These are phyloP conservation scores for Hippocampus comes DNA, from an alignment of 2,113 vertebrate genomes.

Conservation along the genomic window DNA sequence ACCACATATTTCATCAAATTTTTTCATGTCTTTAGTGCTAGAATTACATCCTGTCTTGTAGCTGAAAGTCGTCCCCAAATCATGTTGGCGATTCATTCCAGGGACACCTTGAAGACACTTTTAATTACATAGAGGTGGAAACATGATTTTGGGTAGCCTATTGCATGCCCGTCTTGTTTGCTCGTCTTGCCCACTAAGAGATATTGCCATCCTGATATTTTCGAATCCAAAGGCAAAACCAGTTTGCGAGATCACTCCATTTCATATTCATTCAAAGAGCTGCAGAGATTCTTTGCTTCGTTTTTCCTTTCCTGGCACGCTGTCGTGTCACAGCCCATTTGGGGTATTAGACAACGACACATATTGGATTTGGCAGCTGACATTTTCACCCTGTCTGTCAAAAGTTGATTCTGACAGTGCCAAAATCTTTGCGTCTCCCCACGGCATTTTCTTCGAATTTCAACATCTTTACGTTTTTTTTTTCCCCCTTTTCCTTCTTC, in stretches of 20 bases:
- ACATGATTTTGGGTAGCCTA: too few relatives aligned
- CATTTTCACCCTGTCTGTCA: constrained; percentile 9
- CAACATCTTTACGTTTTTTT: background rate
- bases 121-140: too few relatives aligned
- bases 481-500: background rate
- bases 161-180: background rate
- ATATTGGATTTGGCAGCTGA: constrained; percentile 15
- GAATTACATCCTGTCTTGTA: too few relatives aligned
- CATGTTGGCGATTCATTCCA: too few relatives aligned
- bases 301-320: background rate
- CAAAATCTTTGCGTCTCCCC: background rate
- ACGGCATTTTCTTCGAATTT: background rate
- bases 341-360: constrained; percentile 15
- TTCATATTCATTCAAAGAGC: constrained; percentile 15
- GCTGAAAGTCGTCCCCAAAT: too few relatives aligned
- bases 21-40: too few relatives aligned
- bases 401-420: background rate
- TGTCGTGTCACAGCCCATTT: background rate
- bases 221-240: background rate
- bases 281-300: background rate
- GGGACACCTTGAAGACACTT: too few relatives aligned
- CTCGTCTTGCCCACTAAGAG: background rate
- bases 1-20: background rate
- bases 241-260: background rate
- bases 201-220: background rate